phyloP scores from a whole-genome alignment of 2,797 vertebrate genomes.

The Peromyscus melanophrys region DNA sequence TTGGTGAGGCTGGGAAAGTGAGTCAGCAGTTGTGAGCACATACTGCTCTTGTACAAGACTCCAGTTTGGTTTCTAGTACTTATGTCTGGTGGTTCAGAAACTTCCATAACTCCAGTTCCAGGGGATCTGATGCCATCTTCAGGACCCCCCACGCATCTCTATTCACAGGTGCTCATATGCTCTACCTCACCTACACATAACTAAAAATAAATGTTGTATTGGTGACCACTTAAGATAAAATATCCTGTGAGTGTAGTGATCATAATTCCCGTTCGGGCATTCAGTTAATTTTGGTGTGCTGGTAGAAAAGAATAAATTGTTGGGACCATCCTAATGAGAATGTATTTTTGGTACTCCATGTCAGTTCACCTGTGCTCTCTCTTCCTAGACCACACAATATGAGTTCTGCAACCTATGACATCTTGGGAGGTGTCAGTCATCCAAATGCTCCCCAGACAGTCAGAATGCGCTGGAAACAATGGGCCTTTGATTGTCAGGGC shows the following conservation, averaged over 20 bases:
- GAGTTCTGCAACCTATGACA: background rate
- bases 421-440: background rate
- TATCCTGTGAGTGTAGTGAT: background rate
- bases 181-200: too few relatives aligned
- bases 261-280: background rate
- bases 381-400: background rate
- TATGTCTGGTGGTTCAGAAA: background rate
- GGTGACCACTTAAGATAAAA: conserved; percentile 16
- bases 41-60: background rate
- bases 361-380: background rate
- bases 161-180: background rate
- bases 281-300: background rate
- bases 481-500: conserved; percentile 23
- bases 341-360: background rate
- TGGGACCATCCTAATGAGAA: background rate
- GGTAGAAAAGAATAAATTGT: background rate
- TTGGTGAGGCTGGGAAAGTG: background rate
- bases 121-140: background rate
- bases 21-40: background rate
- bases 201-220: background rate
- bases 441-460: background rate
- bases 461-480: background rate
- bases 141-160: too few relatives aligned
- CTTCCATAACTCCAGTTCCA: background rate
- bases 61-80: background rate